These are phyloP conservation scores for Tokudaia muenninki DNA, from an alignment of 2,797 vertebrate genomes.

Conservation along the genomic window DNA sequence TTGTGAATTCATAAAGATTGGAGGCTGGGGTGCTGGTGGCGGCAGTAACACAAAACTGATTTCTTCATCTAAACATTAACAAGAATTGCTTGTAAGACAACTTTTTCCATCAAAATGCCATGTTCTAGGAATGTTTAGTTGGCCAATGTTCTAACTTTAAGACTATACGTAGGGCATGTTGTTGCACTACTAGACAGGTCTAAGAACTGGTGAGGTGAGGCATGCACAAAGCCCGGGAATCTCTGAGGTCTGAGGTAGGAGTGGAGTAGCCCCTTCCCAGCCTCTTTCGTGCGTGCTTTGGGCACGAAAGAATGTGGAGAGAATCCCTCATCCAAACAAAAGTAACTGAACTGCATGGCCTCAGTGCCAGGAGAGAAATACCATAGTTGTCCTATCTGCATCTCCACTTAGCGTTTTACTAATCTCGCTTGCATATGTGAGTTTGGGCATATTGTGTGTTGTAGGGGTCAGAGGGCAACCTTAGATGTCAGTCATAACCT, in stretches of 20 bases:
- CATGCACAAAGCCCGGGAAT: background rate
- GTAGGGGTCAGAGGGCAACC: background rate
- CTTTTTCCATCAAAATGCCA: background rate
- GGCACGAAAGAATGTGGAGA: background rate
- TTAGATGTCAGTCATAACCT: background rate
- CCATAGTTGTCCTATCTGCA: background rate
- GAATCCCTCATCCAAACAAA: background rate
- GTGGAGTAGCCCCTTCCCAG: background rate
- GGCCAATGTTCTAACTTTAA: background rate
- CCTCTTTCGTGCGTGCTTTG: background rate
- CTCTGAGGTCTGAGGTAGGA: background rate
- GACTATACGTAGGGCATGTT: background rate
- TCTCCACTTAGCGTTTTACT: background rate
- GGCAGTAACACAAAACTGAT: background rate
- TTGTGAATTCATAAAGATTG: background rate
- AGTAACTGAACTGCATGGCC: background rate
- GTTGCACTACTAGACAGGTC: background rate
- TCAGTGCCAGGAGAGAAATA: background rate
- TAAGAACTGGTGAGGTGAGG: background rate
- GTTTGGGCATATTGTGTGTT: background rate
- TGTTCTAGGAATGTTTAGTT: background rate
- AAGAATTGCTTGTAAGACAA: background rate
- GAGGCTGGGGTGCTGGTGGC: background rate
- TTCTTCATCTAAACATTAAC: constrained; percentile 44
- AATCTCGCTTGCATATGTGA: background rate